Conservation (phyloP, 2,113 vertebrate genomes). For the Ciconia maguari region DNA sequence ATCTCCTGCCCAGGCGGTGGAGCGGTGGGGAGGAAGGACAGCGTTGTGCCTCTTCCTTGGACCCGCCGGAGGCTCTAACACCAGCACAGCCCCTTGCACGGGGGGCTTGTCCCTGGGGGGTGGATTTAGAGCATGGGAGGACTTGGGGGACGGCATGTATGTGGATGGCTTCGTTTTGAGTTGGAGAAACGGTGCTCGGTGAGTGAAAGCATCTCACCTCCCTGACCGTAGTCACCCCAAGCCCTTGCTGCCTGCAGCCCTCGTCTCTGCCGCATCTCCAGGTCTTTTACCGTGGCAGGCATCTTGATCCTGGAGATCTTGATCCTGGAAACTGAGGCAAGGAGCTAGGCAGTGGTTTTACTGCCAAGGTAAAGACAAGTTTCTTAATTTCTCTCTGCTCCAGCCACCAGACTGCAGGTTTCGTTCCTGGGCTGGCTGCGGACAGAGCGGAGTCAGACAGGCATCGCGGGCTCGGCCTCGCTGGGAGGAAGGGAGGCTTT, state of each 20-base stretch:
- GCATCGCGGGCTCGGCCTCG: not conserved
- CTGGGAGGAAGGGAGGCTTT: not conserved
- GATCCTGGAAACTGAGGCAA: not conserved
- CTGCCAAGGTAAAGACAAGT: not conserved
- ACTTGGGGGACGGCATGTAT: rapidly evolving
- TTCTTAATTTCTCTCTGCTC: not conserved
- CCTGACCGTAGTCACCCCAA: not conserved
- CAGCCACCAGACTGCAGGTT: not conserved
- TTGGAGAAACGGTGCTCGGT: not conserved
- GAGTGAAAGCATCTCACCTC: not conserved
- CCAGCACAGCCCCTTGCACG: rapidly evolving
- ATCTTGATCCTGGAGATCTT: not conserved
- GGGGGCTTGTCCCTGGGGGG: not conserved
- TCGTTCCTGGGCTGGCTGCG: rapidly evolving
- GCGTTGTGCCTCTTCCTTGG: not conserved
- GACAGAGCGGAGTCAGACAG: not conserved
- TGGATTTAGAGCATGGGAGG: not conserved
- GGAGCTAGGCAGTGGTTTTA: rapidly evolving
- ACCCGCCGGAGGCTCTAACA: not conserved
- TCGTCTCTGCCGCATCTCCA: not conserved
- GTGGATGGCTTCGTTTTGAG: not conserved
- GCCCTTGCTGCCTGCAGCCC: not conserved
- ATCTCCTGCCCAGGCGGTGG: not conserved
- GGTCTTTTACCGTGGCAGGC: not conserved
- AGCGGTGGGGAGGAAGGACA: not conserved